Base-by-base conservation (phyloP, 2,888 invertebrate genomes). In the Entomobrya multifasciata region DNA sequence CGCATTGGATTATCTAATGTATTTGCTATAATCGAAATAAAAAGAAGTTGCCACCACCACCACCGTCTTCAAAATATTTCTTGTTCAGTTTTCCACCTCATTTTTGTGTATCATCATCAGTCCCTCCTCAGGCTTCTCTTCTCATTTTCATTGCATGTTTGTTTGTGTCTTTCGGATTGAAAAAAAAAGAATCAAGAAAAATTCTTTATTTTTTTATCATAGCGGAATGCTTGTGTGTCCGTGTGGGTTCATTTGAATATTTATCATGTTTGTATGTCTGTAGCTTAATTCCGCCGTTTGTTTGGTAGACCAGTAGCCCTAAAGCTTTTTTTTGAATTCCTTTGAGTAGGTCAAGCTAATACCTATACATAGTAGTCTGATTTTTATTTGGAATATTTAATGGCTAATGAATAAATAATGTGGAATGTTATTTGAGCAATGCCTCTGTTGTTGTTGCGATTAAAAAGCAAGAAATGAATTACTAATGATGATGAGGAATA, bases 281-380 rank as follows among this genome's bases (percentile, higher is more conserved):
- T 82, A 55, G 36, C 67, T 84, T 77, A 84, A 84, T 84, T 84
- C 25, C 47, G 60, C 72, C 30, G 65, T 65, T 22, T 17, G 4
- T 1, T 25, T 57, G 70, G 52, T 20, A 44, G 81, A 2, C 81
- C 70, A 67, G 65, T 80, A 79, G 85, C 85, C 78, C 44, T 47
- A 55, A 41, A 78, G 70, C 57, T 47, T 79, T 79, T 57, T 44
- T 74, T 65, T 44, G 80, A 74, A 86, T 86, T 86, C 86, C 62
- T 80, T 86, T 86, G 86, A 86, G 86, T 86, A 86, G 86, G 86
- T 86, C 86, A 86, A 55, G 55, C 79, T 55, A 62, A 62, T 62
- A 25, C 41, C n/a, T n/a, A n/a, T n/a, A n/a, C n/a, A n/a, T n/a
- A 44, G 47, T 74, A 60, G 82, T 82, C 67, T 62, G 72, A 72